Evolutionary conservation across 2,797 vertebrate genomes (phyloP), one percentile per base, ranked within the genome.

Genomic region (Microcaecilia unicolor): DNA sequence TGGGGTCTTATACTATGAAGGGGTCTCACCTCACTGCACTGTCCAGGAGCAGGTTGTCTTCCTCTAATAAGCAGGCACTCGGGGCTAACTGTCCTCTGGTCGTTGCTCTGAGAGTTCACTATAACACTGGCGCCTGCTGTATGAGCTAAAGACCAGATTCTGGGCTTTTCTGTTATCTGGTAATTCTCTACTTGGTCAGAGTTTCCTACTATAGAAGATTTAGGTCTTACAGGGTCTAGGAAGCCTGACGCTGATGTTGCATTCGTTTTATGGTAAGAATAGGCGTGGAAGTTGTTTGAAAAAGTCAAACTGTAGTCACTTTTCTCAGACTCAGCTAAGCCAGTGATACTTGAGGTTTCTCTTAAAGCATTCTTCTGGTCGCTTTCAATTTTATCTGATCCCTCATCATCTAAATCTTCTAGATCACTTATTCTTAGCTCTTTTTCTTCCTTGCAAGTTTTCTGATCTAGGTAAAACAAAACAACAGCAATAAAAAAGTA

Each of bases 121-220:
- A 80, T 64, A 36, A 78, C 69, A 27, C 75, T 72, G 3, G 84
- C 72, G 6, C 80, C 88, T 0, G 89, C 94, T 0, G 92, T 97
- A 25, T 80, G 88, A 10, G 91, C 94, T 58, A 96, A 67, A 2
- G 93, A 98, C 94, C 94, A 98, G 74, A 97, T 97, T 61, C 87
- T 75, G 10, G 91, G 88, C 50, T 92, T 97, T 51, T 91, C 89
- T 2, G 74, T 46, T 8, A 67, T 44, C 15, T 88, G 82, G 32
- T 85, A 91, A 37, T 81, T 81, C 53, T 77, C 65, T 56, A 78
- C 54, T 34, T 71, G 33, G 1, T 64, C 45, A 13, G 66, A 55
- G 4, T 55, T 11, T 4, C 70, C 46, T 37, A 42, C 48, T 1
- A 41, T n/a, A 3, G 45, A 36, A 3, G 44, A 13, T 64, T 84